Conservation (phyloP, 2,113 vertebrate species). For the rabbit (Oryctolagus cuniculus) region mOryCun1.1 NC_091435.1:110023501-110024000, state of each 20-base stretch:
- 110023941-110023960: too few relatives aligned
- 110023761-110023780: constrained; percentile 26
- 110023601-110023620: constrained; percentile 31
- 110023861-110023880: too few relatives aligned
- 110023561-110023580: constrained; percentile 63
- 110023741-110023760: constrained; percentile 16
- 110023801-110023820: not conserved
- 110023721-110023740: not conserved
- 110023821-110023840: not conserved
- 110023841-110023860: too few relatives aligned
- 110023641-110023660: constrained; percentile 26
- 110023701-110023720: not conserved
- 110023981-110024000: too few relatives aligned
- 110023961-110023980: too few relatives aligned
- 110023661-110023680: constrained; percentile 12
- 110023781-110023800: not conserved
- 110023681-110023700: not conserved
- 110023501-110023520: constrained; percentile 97
- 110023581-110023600: constrained; percentile 5
- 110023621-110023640: not conserved
- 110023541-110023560: constrained; percentile 96
- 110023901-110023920: too few relatives aligned
- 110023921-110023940: too few relatives aligned
- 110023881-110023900: too few relatives aligned
- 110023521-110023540: constrained; percentile 98